A percentile compares a stretch with the other conserved stretches of the same genome.
Evolutionary conservation across 1,140 invertebrate species (phyloP).

Genomic region (Trypoxylus dichotomus): DNA sequence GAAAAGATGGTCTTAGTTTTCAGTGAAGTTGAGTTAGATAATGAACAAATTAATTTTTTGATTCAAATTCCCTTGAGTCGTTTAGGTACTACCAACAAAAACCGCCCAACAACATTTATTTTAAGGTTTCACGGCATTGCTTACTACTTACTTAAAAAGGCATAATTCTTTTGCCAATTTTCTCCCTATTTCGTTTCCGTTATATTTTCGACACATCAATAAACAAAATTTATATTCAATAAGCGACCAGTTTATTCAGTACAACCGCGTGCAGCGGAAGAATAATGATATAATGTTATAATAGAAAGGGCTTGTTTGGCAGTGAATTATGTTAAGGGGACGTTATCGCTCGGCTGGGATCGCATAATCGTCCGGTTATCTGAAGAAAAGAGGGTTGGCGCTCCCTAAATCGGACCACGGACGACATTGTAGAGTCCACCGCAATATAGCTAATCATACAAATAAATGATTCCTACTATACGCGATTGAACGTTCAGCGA

Average conservation of each 20-base stretch:
- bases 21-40: no score
- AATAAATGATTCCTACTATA: constrained; percentile 19
- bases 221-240: constrained; percentile 26
- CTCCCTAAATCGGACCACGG: constrained; percentile 5
- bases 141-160: not conserved
- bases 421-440: not conserved
- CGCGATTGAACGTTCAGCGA: not conserved
- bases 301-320: constrained; percentile 16
- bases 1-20: no score
- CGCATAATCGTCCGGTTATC: constrained; percentile 18
- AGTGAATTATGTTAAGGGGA: constrained; percentile 23
- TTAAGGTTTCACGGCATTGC: no score
- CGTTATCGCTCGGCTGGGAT: constrained; percentile 9
- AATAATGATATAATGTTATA: constrained; percentile 26
- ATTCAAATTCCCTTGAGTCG: no score
- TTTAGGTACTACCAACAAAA: no score
- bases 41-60: no score
- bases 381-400: constrained; percentile 18
- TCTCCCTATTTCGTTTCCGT: constrained; percentile 21
- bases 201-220: constrained; percentile 12
- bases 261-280: constrained; percentile 12
- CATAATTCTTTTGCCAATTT: constrained; percentile 17
- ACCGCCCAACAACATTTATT: no score
- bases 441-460: constrained; percentile 1
- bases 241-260: constrained; percentile 1